phyloP scores from a whole-genome alignment of 2,888 invertebrate species.

The Crocallis elinguaria region DNA sequence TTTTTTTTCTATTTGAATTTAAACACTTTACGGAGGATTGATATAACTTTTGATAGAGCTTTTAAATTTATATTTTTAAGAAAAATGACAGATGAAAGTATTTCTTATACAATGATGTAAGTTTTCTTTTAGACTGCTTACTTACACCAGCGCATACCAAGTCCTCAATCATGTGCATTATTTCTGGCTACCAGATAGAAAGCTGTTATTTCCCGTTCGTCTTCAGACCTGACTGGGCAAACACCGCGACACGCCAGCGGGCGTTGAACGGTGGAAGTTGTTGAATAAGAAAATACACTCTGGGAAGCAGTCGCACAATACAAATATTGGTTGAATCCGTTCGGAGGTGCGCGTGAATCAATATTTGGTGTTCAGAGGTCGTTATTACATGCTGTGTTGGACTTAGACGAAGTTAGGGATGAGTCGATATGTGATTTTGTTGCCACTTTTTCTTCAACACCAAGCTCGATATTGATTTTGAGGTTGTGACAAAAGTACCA shows the following conservation, averaged over 20 bases:
- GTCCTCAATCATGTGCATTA: slow-evolving; percentile 12
- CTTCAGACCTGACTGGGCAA: slow-evolving; percentile 60
- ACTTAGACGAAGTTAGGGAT: slow-evolving; percentile 12
- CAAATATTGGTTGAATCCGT: slow-evolving; percentile 81
- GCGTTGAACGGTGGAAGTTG: slow-evolving; percentile 74
- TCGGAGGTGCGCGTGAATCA: slow-evolving; percentile 74
- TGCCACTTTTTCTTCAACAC: not conserved
- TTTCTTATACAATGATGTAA: no score
- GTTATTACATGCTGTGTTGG: slow-evolving; percentile 63
- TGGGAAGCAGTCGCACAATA: slow-evolving; percentile 73
- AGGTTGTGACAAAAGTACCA: no score
- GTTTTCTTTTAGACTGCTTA: no score
- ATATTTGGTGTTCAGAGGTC: slow-evolving; percentile 73
- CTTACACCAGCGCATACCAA: no score
- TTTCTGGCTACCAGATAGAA: slow-evolving; percentile 41
- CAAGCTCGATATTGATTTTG: not conserved
- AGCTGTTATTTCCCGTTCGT: slow-evolving; percentile 52
- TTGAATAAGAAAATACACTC: slow-evolving; percentile 80
- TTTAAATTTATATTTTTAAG: slow-evolving; percentile 4
- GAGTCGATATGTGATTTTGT: slow-evolving; percentile 4
- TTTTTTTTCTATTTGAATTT: slow-evolving; percentile 33
- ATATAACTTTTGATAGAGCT: no score
- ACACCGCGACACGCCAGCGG: slow-evolving; percentile 69
- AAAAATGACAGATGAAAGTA: no score
- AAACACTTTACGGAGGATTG: no score